Evolutionary conservation across 2,888 invertebrate genomes (phyloP).

Genomic region (Fissipunctia ypsillon): DNA sequence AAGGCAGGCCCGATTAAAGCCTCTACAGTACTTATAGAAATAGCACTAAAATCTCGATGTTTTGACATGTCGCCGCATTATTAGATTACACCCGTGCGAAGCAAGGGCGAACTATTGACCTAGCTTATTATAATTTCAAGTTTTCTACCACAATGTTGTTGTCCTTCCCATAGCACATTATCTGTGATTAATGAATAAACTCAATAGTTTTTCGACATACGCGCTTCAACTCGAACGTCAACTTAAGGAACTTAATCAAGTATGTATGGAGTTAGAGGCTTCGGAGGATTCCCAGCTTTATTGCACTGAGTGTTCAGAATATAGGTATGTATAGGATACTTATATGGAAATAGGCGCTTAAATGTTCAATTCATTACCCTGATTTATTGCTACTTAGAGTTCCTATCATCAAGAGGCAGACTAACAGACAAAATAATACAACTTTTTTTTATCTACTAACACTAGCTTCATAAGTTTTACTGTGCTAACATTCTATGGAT

Average conservation of each 20-base stretch:
- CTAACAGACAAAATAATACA: neutral
- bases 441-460: too few species aligned
- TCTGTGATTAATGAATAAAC: constrained; percentile 11
- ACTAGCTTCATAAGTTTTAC: too few species aligned
- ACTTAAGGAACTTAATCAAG: constrained; percentile 44
- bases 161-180: neutral
- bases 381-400: neutral
- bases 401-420: neutral
- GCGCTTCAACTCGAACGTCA: constrained; percentile 2
- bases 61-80: too few species aligned
- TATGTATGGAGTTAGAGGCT: constrained; percentile 41
- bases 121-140: neutral
- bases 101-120: too few species aligned
- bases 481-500: too few species aligned
- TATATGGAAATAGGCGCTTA: too few species aligned
- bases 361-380: too few species aligned
- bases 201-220: constrained; percentile 29
- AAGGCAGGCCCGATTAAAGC: too few species aligned
- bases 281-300: constrained; percentile 26
- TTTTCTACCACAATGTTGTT: neutral
- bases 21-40: too few species aligned
- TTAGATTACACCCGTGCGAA: too few species aligned
- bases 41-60: neutral
- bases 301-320: constrained; percentile 20
- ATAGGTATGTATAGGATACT: neutral